phyloP scores from a whole-genome alignment of 23 tunicate genomes.

The Oikopleura dioica region DNA sequence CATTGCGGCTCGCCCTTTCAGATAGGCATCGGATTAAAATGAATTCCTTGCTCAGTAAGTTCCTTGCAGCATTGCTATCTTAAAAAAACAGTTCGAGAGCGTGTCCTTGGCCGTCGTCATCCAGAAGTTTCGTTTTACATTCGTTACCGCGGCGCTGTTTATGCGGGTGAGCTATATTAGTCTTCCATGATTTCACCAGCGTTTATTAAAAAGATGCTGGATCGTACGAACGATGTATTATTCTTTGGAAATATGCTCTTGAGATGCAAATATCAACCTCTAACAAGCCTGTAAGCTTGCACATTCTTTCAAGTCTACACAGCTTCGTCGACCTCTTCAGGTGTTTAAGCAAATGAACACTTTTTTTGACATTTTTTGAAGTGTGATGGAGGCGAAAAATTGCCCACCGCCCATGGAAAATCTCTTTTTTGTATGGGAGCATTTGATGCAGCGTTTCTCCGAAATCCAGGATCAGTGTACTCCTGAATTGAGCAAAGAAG shows the following conservation, averaged over 20 bases:
- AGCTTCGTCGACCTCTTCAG: conserved; percentile 8
- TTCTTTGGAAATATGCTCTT: conserved; percentile 7
- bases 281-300: neutral
- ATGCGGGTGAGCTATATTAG: conserved; percentile 1
- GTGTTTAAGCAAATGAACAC: neutral
- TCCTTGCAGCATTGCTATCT: neutral
- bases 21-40: neutral
- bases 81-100: conserved; percentile 28
- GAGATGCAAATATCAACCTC: neutral
- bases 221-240: neutral
- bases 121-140: conserved; percentile 83
- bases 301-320: conserved; percentile 2
- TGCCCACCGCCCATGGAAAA: neutral
- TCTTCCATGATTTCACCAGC: neutral
- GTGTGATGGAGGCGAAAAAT: conserved; percentile 10
- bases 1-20: neutral
- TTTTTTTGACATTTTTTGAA: neutral
- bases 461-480: neutral
- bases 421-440: neutral
- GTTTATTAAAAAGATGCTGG: neutral
- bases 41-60: neutral
- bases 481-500: neutral
- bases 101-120: conserved; percentile 63
- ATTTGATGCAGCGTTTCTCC: neutral
- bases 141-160: conserved; percentile 20